Base-by-base conservation (phyloP, 2,888 invertebrate species). In the Eledona agricola region DNA sequence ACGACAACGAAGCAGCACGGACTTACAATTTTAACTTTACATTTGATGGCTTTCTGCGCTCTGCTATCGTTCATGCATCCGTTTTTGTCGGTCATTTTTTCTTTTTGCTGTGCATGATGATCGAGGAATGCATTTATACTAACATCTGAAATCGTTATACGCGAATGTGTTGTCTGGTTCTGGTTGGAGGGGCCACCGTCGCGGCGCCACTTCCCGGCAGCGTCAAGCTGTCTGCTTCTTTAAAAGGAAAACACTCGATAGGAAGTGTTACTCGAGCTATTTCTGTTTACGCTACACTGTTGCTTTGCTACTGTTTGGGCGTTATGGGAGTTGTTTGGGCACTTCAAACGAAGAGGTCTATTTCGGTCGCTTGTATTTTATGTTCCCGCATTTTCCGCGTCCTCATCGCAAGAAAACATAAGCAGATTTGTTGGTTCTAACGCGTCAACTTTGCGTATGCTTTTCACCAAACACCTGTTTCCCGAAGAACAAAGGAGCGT, bases 1-100 rank as follows among this genome's bases (percentile, higher is more conserved):
- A 10, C 15, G 19, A 25, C n/a, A 43, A 20, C 15, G 11, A 25
- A 13, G 25, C 1, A 9, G 6, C 15, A n/a, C n/a, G n/a, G 38
- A 70, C 70, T 70, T 67, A 70, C 70, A 60, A 70, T 70, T 64
- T 63, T 68, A 47, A 68, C 70, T 50, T 63, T 64, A 58, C 69
- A 70, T 55, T 63, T 70, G 59, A 68, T 62, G 55, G 65, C 60
- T 50, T 64, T 62, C 60, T 68, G 67, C 34, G 54, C 32, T 26
- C 64, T 58, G 38, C 66, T 65, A 57, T 62, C 62, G 46, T 55
- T 55, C 32, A 55, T 40, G 40, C 50, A 15, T 29, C 23, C 19
- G 9, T 4, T 19, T 12, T 29, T 35, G 13, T 19, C 62, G 52
- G 54, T 60, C 65, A 52, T 58, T 12, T 20, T 35, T 34, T 20